A percentile compares a stretch with the other conserved stretches of the same genome.
Evolutionary conservation across 2,113 vertebrate species (phyloP).

Genomic region (Macrotus californicus): DNA sequence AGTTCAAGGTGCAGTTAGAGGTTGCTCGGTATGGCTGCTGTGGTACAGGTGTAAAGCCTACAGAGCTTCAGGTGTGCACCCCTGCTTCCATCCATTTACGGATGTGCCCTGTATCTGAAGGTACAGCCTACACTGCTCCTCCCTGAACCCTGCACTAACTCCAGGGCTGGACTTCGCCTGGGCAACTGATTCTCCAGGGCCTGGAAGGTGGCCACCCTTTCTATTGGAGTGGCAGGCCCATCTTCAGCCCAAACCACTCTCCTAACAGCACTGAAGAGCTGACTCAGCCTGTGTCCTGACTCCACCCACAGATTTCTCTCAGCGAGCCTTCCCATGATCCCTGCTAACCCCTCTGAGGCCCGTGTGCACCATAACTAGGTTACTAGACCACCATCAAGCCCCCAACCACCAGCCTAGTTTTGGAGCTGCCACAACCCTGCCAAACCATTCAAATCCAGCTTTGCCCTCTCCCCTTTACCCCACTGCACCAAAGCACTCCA

Average conservation of each 20-base stretch:
- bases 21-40: rapidly evolving
- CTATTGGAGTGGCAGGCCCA: not conserved
- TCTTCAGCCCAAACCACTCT: not conserved
- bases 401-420: not conserved
- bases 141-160: rapidly evolving
- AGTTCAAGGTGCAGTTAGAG: not conserved
- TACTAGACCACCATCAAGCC: not conserved
- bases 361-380: not conserved
- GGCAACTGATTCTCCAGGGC: not conserved
- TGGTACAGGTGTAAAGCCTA: not conserved
- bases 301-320: not conserved
- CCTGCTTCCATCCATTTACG: not conserved
- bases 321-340: not conserved
- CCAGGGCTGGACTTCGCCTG: rapidly evolving
- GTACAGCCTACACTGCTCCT: rapidly evolving
- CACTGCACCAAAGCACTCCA: not conserved
- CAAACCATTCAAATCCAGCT: not conserved
- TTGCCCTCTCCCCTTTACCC: not conserved
- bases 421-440: not conserved
- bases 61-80: not conserved
- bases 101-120: not conserved
- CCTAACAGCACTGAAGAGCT: not conserved
- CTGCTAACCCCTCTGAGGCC: not conserved
- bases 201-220: not conserved
- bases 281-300: not conserved